Percentiles rank a stretch among this genome's conserved stretches.
Evolutionary conservation across 2,797 vertebrate genomes (phyloP).

Genomic region (Hemibagrus guttatus): DNA sequence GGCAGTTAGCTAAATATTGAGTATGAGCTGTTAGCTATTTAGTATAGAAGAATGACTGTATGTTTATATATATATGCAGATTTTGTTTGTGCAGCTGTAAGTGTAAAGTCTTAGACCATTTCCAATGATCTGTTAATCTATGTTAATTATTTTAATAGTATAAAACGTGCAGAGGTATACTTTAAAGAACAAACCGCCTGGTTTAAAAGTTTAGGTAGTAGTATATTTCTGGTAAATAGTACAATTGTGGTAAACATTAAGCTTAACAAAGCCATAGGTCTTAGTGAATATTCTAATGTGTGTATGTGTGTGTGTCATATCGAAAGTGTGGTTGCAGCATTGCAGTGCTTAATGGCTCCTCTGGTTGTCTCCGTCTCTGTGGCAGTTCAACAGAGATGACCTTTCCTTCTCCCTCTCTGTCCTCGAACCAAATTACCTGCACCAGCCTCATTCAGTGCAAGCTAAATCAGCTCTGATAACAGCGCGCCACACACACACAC

Average conservation of each 20-base stretch:
- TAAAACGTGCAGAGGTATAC: background rate
- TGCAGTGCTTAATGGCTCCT: constrained; percentile 43
- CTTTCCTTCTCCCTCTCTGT: constrained; percentile 42
- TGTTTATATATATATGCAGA: background rate
- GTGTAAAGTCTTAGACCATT: background rate
- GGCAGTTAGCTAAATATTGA: background rate
- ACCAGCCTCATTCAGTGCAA: constrained; percentile 47
- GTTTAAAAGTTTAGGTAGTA: background rate
- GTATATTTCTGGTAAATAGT: background rate
- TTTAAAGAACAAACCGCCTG: background rate
- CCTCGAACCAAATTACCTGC: constrained; percentile 53
- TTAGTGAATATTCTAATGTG: background rate
- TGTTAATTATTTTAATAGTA: background rate
- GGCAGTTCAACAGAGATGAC: constrained; percentile 44
- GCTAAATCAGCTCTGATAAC: constrained; percentile 57
- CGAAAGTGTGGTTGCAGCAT: constrained; percentile 52
- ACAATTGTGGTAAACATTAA: background rate
- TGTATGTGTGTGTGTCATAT: constrained; percentile 27
- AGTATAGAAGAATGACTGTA: background rate
- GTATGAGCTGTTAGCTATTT: background rate
- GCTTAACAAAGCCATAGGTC: background rate
- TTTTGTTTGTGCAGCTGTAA: background rate
- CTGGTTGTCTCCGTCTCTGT: constrained; percentile 42
- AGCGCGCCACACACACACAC: constrained; percentile 11
- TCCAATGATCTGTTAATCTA: background rate